phyloP scores from a whole-genome alignment of 2,113 vertebrate genomes.

The Pomatostomus ruficeps region DNA sequence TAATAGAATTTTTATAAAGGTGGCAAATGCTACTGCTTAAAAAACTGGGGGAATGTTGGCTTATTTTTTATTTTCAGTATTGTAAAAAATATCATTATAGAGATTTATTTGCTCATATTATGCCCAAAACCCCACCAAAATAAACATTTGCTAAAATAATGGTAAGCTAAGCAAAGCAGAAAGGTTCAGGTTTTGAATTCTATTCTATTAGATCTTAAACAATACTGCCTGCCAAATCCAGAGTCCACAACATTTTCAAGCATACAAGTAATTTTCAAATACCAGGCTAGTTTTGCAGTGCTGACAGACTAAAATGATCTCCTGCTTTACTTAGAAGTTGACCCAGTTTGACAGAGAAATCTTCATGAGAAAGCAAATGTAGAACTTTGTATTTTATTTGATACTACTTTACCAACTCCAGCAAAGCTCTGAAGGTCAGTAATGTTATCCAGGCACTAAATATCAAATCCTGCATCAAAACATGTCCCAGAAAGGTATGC shows the following conservation, averaged over 20 bases:
- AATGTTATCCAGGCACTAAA: background rate
- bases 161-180: background rate
- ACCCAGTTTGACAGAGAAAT: conserved; percentile 10
- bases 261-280: background rate
- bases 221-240: background rate
- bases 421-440: background rate
- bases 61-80: background rate
- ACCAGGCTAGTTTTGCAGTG: background rate
- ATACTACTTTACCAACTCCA: background rate
- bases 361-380: background rate
- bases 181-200: background rate
- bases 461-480: background rate
- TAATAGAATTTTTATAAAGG: background rate
- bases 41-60: background rate
- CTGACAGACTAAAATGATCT: conserved; percentile 10
- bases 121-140: background rate
- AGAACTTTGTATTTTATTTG: background rate
- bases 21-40: background rate
- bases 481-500: background rate
- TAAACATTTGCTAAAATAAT: background rate
- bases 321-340: background rate
- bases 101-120: background rate
- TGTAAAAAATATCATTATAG: background rate
- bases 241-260: background rate
- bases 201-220: background rate